A percentile compares a stretch with the other conserved stretches of the same genome.
Evolutionary conservation across 2,797 vertebrate species (phyloP).

Genomic region (Malurus splendens): DNA sequence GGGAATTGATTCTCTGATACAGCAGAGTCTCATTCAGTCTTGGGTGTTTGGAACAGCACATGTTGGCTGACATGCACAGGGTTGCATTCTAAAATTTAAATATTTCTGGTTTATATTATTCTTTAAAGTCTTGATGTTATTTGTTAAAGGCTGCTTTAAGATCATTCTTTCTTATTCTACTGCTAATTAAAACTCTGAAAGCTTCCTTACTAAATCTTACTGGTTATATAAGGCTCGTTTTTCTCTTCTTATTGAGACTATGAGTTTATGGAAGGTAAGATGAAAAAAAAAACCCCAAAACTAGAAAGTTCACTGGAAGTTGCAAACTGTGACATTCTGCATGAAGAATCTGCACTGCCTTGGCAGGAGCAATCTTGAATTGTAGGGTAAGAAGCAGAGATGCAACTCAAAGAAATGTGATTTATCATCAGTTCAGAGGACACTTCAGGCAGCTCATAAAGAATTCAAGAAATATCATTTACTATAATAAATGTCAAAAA

Average conservation of each 20-base stretch:
- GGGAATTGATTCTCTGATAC: not conserved
- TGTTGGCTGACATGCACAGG: not conserved
- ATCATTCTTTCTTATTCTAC: not conserved
- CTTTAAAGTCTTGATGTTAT: not conserved
- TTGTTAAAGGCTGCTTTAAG: not conserved
- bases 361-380: not conserved
- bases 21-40: not conserved
- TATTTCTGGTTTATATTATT: not conserved
- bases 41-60: not conserved
- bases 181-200: not conserved
- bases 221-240: not conserved
- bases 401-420: slow-evolving; percentile 37
- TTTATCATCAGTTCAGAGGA: slow-evolving; percentile 48
- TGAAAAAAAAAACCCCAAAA: not conserved
- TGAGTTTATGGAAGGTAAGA: not conserved
- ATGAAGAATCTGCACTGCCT: not conserved
- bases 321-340: not conserved
- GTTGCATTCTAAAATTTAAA: not conserved
- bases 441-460: slow-evolving; percentile 58
- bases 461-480: slow-evolving; percentile 60
- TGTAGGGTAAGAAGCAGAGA: not conserved
- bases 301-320: not conserved
- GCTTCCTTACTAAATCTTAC: not conserved
- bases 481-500: slow-evolving; percentile 58
- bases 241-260: not conserved